A percentile compares a stretch with the other conserved stretches of the same genome.
Conservation (phyloP, 2,888 invertebrate species). For the Synergus gifuensis region DNA sequence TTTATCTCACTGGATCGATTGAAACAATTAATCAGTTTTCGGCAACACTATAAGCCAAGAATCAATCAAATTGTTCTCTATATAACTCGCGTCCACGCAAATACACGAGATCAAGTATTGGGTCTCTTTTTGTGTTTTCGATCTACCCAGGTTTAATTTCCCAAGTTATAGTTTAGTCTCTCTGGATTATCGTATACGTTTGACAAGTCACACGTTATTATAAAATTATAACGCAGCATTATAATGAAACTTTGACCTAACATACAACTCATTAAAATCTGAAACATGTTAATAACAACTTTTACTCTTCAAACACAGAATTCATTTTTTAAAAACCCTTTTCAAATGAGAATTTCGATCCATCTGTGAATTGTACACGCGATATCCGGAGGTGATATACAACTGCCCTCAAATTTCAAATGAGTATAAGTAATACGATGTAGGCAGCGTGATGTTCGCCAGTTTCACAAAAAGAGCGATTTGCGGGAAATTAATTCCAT, state of each 20-base stretch:
- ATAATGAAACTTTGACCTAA: background rate
- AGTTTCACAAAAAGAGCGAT: conserved; percentile 2
- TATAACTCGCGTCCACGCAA: background rate
- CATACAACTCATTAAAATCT: background rate
- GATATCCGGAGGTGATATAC: background rate
- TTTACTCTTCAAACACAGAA: background rate
- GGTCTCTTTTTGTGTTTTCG: background rate
- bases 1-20: background rate
- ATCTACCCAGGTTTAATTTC: background rate
- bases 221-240: background rate
- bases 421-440: background rate
- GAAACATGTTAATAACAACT: background rate
- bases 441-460: conserved; percentile 4
- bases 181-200: background rate
- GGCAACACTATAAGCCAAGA: background rate
- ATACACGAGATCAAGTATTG: background rate
- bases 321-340: background rate
- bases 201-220: background rate
- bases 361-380: background rate
- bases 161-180: background rate
- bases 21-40: background rate
- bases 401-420: conserved; percentile 24
- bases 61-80: background rate
- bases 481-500: conserved; percentile 22
- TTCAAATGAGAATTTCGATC: background rate